phyloP scores from a whole-genome alignment of 1,140 invertebrate genomes.

The Eriosoma lanigerum region DNA sequence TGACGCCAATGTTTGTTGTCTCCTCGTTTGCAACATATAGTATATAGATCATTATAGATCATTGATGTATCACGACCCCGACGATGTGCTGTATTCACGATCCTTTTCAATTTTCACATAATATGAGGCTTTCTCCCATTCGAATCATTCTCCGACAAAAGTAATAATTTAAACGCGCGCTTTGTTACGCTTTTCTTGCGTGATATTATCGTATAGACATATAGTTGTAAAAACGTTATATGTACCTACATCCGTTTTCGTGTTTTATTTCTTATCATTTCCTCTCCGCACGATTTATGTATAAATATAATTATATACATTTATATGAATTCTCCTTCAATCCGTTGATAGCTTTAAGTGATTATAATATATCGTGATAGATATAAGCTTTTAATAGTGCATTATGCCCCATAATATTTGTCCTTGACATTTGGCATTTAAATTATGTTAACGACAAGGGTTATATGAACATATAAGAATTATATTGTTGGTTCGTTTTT shows the following conservation, averaged over 20 bases:
- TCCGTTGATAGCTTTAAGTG: neutral
- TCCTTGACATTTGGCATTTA: constrained; percentile 14
- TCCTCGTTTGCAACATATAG: too few species aligned
- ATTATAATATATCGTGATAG: too few species aligned
- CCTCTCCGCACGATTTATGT: neutral
- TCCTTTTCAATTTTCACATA: constrained; percentile 15
- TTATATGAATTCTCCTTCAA: neutral
- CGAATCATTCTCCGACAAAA: constrained; percentile 3
- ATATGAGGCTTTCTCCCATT: constrained; percentile 12
- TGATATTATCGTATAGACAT: constrained; percentile 5
- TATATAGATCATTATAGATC: neutral
- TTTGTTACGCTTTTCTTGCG: constrained; percentile 17
- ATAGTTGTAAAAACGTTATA: neutral
- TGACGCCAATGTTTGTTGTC: too few species aligned
- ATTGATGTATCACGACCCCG: constrained; percentile 1
- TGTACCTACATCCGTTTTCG: neutral
- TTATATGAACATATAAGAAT: neutral
- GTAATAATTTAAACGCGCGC: constrained; percentile 5
- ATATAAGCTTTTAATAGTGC: neutral
- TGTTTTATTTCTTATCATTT: constrained; percentile 5
- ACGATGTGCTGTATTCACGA: neutral
- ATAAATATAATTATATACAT: too few species aligned
- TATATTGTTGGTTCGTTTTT: neutral
- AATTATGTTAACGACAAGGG: neutral
- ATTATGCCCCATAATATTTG: neutral